Conservation (phyloP, 2,113 vertebrate genomes). For the Chamaea fasciata region DNA sequence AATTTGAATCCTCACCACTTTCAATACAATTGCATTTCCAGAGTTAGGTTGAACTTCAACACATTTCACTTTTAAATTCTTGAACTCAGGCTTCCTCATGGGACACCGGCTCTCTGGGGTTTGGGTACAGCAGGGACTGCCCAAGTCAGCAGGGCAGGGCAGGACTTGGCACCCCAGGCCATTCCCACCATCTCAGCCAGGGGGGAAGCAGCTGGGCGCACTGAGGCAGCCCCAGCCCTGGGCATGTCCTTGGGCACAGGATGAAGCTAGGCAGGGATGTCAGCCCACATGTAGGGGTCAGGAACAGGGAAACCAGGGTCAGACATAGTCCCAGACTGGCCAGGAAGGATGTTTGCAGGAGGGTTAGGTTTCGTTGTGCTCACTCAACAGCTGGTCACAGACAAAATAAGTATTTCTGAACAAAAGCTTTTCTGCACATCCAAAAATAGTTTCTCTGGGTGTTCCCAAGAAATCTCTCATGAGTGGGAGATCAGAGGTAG, state of each 20-base stretch:
- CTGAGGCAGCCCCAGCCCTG: neutral
- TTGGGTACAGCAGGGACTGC: neutral
- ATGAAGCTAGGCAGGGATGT: neutral
- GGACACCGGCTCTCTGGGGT: neutral
- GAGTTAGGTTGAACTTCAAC: neutral
- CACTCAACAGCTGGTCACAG: neutral
- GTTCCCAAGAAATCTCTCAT: neutral
- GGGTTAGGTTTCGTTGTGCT: neutral
- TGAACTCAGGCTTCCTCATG: fast-evolving
- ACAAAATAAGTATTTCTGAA: neutral
- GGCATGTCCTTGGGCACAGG: neutral
- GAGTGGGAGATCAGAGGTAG: neutral
- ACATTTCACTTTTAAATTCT: neutral
- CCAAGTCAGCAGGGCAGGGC: neutral
- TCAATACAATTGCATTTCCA: neutral
- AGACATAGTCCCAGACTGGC: neutral
- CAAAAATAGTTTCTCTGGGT: neutral
- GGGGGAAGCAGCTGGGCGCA: fast-evolving
- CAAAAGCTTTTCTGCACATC: neutral
- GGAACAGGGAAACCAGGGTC: neutral
- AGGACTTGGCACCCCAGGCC: neutral
- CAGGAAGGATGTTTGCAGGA: neutral
- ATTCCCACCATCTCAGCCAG: neutral
- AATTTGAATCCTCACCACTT: neutral
- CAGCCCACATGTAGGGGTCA: neutral